A percentile compares a stretch with the other conserved stretches of the same genome.
Evolutionary conservation across 92 coral and sea anemone species (phyloP).

Genomic region (Porites rus): DNA sequence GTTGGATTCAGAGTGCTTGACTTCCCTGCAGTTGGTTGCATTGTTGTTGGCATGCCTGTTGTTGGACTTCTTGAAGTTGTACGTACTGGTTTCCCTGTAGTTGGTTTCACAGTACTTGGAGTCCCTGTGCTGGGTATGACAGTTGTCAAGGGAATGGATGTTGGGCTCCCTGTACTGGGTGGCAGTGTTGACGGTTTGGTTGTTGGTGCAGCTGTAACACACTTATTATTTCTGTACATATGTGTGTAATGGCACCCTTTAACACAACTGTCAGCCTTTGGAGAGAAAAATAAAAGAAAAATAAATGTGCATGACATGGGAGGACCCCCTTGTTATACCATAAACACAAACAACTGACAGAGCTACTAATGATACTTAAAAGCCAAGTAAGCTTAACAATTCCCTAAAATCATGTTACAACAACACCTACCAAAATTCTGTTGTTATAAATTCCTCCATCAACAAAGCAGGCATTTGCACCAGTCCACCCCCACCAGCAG

Average conservation of each 20-base stretch:
- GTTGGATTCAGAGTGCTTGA: slow-evolving; percentile 18
- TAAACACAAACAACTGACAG: too few relatives aligned
- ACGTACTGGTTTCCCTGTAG: slow-evolving; percentile 8
- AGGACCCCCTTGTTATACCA: neutral
- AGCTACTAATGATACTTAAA: neutral
- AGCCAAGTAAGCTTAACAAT: neutral
- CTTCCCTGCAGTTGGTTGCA: neutral
- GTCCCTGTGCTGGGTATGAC: slow-evolving; percentile 8
- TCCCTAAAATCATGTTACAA: neutral
- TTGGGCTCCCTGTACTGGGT: neutral
- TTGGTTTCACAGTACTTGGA: slow-evolving; percentile 4
- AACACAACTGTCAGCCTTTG: slow-evolving; percentile 44
- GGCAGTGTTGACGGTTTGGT: slow-evolving; percentile 12
- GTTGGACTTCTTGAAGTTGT: slow-evolving; percentile 7
- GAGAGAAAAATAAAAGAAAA: neutral
- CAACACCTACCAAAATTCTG: slow-evolving; percentile 80
- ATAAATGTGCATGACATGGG: neutral
- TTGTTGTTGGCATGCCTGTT: slow-evolving; percentile 14
- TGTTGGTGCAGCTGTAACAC: slow-evolving; percentile 19
- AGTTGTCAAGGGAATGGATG: neutral
- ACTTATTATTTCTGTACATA: slow-evolving; percentile 9
- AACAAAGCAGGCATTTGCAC: slow-evolving; percentile 81
- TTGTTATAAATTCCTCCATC: slow-evolving; percentile 68
- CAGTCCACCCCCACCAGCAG: slow-evolving; percentile 99
- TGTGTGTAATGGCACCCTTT: slow-evolving; percentile 46